These are phyloP conservation scores for Pseudopodoces humilis DNA, from an alignment of 2,113 vertebrate genomes.

Conservation along the genomic window DNA sequence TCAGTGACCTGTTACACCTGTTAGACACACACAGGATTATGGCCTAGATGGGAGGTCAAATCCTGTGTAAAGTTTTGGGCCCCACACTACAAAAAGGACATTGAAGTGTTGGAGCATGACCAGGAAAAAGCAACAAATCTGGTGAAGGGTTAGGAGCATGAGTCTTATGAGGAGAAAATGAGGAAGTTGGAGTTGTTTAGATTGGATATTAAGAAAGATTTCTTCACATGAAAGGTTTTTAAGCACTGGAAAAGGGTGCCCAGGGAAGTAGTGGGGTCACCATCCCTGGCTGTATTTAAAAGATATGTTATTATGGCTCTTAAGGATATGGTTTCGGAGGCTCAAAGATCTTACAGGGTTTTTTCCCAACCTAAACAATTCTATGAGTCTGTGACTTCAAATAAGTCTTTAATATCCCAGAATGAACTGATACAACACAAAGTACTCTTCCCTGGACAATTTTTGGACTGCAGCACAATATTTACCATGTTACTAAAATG, in stretches of 20 bases:
- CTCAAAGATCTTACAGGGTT: background rate
- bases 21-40: background rate
- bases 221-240: background rate
- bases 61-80: background rate
- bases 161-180: background rate
- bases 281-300: background rate
- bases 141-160: background rate
- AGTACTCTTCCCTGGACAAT: background rate
- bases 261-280: background rate
- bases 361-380: background rate
- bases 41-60: background rate
- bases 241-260: background rate
- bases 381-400: background rate
- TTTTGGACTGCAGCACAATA: background rate
- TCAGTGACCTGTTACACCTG: background rate
- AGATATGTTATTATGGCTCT: accelerated
- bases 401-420: background rate
- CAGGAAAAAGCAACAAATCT: background rate
- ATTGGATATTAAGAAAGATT: background rate
- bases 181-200: background rate
- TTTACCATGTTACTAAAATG: background rate
- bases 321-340: background rate
- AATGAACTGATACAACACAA: background rate
- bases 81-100: background rate
- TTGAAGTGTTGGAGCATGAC: accelerated